phyloP scores from a whole-genome alignment of 2,113 vertebrate genomes.

The Oryzias curvinotus region DNA sequence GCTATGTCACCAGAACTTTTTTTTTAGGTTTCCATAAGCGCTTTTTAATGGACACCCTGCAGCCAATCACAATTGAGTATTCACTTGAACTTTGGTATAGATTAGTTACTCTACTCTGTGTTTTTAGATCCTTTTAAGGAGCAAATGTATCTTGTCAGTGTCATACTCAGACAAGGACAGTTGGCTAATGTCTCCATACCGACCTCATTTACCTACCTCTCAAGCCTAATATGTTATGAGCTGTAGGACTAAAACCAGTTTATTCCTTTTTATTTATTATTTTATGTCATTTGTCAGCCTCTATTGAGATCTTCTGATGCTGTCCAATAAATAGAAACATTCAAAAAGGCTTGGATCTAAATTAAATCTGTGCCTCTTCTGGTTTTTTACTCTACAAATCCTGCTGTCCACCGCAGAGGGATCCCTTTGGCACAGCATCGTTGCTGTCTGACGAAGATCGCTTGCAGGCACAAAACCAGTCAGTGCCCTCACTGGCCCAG shows the following conservation, averaged over 20 bases:
- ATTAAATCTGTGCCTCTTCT: background rate
- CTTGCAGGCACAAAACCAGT: constrained; percentile 78
- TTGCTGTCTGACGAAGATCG: constrained; percentile 70
- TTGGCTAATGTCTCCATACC: no score
- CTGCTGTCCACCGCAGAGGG: constrained; percentile 64
- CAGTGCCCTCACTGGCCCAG: constrained; percentile 77
- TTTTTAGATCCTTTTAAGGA: no score
- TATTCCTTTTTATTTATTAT: background rate
- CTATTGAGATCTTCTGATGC: background rate
- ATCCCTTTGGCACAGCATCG: constrained; percentile 78
- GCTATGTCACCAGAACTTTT: no score
- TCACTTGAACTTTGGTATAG: no score
- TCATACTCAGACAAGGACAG: no score
- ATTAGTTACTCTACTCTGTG: no score
- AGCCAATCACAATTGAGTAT: no score
- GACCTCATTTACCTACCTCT: no score
- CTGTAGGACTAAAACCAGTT: background rate
- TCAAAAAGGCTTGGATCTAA: background rate
- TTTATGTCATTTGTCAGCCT: background rate
- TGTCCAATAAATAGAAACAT: background rate
- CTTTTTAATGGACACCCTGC: no score
- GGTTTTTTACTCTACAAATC: background rate
- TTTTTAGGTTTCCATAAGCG: no score
- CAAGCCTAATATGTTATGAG: no score
- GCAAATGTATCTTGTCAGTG: no score